Conservation (phyloP, 30 jellyfish, hydroid and myxozoan genomes). For the Catostylus mosaicus region DNA sequence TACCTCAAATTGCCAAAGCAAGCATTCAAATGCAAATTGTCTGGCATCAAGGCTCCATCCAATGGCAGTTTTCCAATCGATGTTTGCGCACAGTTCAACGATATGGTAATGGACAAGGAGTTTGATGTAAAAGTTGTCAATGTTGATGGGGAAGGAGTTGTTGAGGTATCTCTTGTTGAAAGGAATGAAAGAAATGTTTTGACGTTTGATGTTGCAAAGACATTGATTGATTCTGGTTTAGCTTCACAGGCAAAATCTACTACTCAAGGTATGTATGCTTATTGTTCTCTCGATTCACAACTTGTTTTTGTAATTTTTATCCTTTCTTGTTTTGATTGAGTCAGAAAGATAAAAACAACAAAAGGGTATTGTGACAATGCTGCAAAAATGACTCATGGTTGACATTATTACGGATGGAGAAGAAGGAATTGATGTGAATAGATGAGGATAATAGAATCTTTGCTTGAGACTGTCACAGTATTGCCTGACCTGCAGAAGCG, state of each 20-base stretch:
- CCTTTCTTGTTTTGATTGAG: no score
- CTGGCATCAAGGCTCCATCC: conserved; percentile 69
- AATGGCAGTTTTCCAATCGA: conserved; percentile 42
- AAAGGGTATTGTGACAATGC: no score
- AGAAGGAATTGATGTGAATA: no score
- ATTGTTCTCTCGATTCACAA: no score
- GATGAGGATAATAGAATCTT: no score
- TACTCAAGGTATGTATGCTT: conserved; percentile 42
- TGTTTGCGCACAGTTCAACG: conserved; percentile 72
- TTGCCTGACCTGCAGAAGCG: no score
- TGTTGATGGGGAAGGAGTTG: conserved; percentile 30
- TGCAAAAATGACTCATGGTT: no score
- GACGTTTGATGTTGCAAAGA: conserved; percentile 58
- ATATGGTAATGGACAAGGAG: conserved; percentile 77
- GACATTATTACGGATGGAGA: no score
- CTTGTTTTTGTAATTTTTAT: no score
- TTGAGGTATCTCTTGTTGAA: conserved; percentile 58
- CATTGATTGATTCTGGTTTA: conserved; percentile 63
- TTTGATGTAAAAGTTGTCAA: conserved; percentile 39
- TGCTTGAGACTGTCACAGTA: no score
- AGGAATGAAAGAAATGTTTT: conserved; percentile 32
- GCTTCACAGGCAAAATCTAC: conserved; percentile 21
- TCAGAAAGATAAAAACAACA: no score
- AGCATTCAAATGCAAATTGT: conserved; percentile 74
- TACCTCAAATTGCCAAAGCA: conserved; percentile 85